Base-by-base conservation (phyloP, 2,113 vertebrate genomes). In the Dasypus novemcinctus region DNA sequence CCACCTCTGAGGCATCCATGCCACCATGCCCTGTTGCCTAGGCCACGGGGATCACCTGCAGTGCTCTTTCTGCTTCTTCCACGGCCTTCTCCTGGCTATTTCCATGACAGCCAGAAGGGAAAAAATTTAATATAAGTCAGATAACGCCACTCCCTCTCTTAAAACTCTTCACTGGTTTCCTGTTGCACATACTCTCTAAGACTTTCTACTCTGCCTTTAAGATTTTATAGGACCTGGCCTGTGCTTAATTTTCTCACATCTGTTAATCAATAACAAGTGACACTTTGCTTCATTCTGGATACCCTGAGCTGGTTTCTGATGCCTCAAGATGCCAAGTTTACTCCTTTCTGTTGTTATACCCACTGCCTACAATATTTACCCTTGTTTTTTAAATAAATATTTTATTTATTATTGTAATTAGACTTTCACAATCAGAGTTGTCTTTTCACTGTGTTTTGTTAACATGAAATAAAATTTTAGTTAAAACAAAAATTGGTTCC, bases 171-270 rank as follows among this genome's bases (percentile, higher is more conserved):
- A 6, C 17, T 46, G 38, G 13, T 59, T 36, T 25, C 31, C 10
- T 11, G 5, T 14, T 17, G 52, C 25, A 10, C 23, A 52, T 43
- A 29, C 64, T 4, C 14, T 15, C 17, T 11, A 21, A n/a, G 43
- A 31, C 13, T 17, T 31, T 82, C 79, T 9, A 11, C 18, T 10
- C 43, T 23, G 21, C 59, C 49, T 85, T 64, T 6, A 1, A 49
- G 49, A 31, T 27, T 4, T 66, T 12, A 0, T 20, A 0, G 1
- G 5, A 14, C 1, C 29, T 25, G 41, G 10, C 23, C 64, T 13
- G 64, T 33, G 36, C 20, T 4, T 18, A 15, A 1, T 59, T 3
- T 11, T 11, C 5, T 80, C 29, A 14, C 5, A 14, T 11, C 9
- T 9, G 0, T 25, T 15, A 8, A 27, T 9, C 29, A 5, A 13